Evolutionary conservation across 1,140 invertebrate genomes (phyloP), one percentile per base, ranked within the genome.

Genomic region (Battus philenor): DNA sequence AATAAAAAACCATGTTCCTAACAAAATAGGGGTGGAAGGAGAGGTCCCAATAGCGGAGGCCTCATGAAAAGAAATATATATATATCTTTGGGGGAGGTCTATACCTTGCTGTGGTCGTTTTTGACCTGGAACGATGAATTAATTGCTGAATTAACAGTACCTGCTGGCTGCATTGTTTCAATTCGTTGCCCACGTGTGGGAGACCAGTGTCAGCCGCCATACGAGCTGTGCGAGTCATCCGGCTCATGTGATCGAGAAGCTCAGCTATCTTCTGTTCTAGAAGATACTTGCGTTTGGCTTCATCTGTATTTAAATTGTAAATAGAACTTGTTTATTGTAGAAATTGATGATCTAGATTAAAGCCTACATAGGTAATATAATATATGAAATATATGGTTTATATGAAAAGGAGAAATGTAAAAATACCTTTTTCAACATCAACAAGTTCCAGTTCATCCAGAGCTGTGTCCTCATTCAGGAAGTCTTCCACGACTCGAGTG

Each of bases 221-320:
- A 31, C 93, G 91, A 0, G 96, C 97, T 0, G 98, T 99, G 70
- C 93, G 93, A 0, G 94, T 93, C 15, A 96, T 93, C 30, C 95
- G 87, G 38, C 91, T 92, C 1, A 94, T 93, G 68, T 96, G 96
- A 0, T 92, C 90, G 46, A 93, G 91, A 50, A 99, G 88, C 43
- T 93, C 92, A 13, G 91, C 90, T 2, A 97, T 94, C 81, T 96
- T 97, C 44, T 97, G 94, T 45, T 94, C 91, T 79, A 99, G 97
- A 59, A 96, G 94, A 50, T 93, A 92, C 53, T 98, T 95, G 2
- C 97, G 89, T 29, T 94, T 93, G 0, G 93, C 93, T 5, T 93
- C 93, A 30, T 93, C 91, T 92, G 51, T 0, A n/a, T n/a, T n/a
- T n/a, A n/a, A n/a, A n/a, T n/a, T n/a, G n/a, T n/a, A n/a, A n/a